phyloP scores from a whole-genome alignment of 2,797 vertebrate species.

The Danio tinwini region DNA sequence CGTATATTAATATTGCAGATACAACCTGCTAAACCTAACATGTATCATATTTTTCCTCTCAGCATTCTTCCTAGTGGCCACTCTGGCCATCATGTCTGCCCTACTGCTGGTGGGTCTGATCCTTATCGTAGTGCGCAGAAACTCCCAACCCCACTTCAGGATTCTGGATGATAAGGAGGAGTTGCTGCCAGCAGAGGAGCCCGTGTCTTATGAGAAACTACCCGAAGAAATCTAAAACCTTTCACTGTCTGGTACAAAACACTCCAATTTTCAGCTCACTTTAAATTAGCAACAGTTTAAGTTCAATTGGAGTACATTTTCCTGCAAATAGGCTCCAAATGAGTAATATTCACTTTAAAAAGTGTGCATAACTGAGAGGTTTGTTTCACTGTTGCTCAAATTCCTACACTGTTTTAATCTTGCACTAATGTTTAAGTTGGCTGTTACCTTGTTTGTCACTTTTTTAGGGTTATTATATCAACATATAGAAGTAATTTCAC shows the following conservation, averaged over 20 bases:
- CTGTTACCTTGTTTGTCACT: not conserved
- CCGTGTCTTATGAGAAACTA: slow-evolving; percentile 54
- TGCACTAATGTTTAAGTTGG: slow-evolving; percentile 17
- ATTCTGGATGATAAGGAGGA: slow-evolving; percentile 74
- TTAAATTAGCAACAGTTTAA: not conserved
- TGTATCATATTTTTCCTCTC: not conserved
- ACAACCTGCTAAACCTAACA: too few species aligned
- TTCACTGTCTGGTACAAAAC: not conserved
- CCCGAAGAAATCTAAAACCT: slow-evolving; percentile 33
- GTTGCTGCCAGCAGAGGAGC: slow-evolving; percentile 68
- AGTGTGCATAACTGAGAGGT: too few species aligned
- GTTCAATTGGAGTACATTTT: slow-evolving; percentile 8
- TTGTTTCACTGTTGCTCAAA: not conserved
- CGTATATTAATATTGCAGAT: too few species aligned
- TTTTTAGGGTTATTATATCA: not conserved
- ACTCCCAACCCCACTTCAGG: not conserved
- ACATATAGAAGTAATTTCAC: not conserved
- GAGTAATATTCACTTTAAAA: too few species aligned
- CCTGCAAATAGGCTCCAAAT: not conserved
- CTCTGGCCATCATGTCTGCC: slow-evolving; percentile 66
- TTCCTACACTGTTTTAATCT: not conserved
- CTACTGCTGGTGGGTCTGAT: slow-evolving; percentile 69
- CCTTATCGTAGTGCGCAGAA: slow-evolving; percentile 65
- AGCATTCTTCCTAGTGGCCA: slow-evolving; percentile 75
- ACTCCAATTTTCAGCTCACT: slow-evolving; percentile 25